A percentile compares a stretch with the other conserved stretches of the same genome.
Conservation (phyloP, 1,140 invertebrate species). For the Drosophila suzukii region DNA sequence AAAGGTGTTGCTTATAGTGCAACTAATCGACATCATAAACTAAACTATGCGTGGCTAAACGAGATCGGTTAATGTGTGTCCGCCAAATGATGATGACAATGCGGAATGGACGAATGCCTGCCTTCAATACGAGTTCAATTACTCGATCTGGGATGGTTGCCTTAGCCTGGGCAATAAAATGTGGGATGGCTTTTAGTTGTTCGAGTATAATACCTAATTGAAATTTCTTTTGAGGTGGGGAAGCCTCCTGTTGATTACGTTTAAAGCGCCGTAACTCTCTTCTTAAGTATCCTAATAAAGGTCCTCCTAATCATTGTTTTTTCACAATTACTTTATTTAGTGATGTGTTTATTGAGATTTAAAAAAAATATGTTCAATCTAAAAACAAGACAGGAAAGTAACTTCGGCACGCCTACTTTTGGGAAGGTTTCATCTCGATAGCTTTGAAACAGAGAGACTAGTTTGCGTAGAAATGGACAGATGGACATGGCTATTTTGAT, state of each 20-base stretch:
- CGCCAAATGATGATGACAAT: conserved; percentile 69
- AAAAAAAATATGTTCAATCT: too few relatives aligned
- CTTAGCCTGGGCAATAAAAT: conserved; percentile 2
- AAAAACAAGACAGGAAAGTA: too few relatives aligned
- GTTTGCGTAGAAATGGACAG: too few relatives aligned
- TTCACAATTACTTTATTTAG: background rate
- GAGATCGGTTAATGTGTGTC: conserved; percentile 68
- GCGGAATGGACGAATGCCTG: conserved; percentile 26
- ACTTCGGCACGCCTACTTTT: too few relatives aligned
- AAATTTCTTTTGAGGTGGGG: conserved; percentile 2
- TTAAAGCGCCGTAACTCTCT: background rate
- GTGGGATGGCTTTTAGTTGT: conserved; percentile 15
- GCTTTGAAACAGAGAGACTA: too few relatives aligned
- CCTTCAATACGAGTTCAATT: conserved; percentile 45
- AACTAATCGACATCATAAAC: conserved; percentile 80
- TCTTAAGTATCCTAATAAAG: background rate
- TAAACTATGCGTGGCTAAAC: conserved; percentile 78
- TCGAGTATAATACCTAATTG: conserved; percentile 11
- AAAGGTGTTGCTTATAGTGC: conserved; percentile 83
- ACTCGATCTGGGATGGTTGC: conserved; percentile 21
- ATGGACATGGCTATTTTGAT: too few relatives aligned
- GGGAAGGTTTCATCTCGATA: too few relatives aligned
- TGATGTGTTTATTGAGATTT: too few relatives aligned
- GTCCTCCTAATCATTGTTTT: too few relatives aligned
- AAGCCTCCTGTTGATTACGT: background rate